Evolutionary conservation across 2,888 invertebrate genomes (phyloP).

Genomic region (Nemapogon koenigi): DNA sequence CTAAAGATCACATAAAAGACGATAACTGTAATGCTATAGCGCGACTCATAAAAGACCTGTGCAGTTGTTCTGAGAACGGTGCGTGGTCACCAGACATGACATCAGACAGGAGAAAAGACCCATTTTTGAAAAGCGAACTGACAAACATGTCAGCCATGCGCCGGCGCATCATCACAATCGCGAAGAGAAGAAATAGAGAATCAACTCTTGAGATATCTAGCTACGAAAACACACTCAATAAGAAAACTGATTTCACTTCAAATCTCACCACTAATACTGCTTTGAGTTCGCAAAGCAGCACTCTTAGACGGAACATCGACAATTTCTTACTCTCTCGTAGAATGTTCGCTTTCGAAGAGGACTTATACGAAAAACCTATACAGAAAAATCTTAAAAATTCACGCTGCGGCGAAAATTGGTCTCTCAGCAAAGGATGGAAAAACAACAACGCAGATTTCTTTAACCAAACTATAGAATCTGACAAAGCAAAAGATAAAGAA

Average conservation of each 20-base stretch:
- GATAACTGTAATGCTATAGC: constrained; percentile 54
- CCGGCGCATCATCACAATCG: constrained; percentile 46
- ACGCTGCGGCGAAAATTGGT: constrained; percentile 56
- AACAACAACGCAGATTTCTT: constrained; percentile 43
- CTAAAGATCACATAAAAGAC: constrained; percentile 36
- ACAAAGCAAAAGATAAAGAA: constrained; percentile 28
- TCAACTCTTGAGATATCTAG: constrained; percentile 31
- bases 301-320: constrained; percentile 45
- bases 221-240: constrained; percentile 27
- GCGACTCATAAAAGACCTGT: constrained; percentile 52
- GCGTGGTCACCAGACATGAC: constrained; percentile 61
- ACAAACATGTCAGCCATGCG: constrained; percentile 57
- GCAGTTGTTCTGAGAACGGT: constrained; percentile 57
- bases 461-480: constrained; percentile 32
- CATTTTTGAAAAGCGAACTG: constrained; percentile 49
- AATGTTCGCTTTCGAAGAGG: constrained; percentile 48
- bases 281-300: constrained; percentile 47
- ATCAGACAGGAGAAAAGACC: constrained; percentile 40
- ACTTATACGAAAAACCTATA: constrained; percentile 52
- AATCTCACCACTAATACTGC: constrained; percentile 40
- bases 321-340: constrained; percentile 43
- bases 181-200: constrained; percentile 34
- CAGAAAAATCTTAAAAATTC: constrained; percentile 34
- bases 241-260: constrained; percentile 39
- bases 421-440: constrained; percentile 55